Conservation (phyloP, 2,797 vertebrate genomes). For the Smutsia gigantea region DNA sequence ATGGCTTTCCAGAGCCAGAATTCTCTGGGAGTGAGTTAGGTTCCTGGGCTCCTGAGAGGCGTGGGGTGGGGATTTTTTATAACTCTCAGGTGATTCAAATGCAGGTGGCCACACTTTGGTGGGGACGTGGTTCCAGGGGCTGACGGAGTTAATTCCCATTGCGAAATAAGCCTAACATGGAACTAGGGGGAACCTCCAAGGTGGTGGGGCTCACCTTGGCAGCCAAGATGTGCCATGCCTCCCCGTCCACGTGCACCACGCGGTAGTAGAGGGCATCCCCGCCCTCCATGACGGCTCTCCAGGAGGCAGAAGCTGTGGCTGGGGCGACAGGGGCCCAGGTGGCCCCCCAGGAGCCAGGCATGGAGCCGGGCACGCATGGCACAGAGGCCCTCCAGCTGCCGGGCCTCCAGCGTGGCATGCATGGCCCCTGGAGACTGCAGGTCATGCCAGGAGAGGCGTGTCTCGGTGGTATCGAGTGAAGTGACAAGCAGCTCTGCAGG, state of each 20-base stretch:
- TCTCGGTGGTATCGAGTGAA: constrained; percentile 78
- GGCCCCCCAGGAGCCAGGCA: constrained; percentile 62
- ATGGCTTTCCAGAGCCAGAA: not conserved
- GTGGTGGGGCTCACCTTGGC: constrained; percentile 86
- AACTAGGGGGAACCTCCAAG: not conserved
- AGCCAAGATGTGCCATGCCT: constrained; percentile 82
- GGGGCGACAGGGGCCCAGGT: constrained; percentile 37
- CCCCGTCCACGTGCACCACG: constrained; percentile 78
- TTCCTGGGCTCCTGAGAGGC: not conserved
- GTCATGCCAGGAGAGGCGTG: constrained; percentile 78
- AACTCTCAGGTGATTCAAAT: not conserved
- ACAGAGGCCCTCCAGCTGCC: constrained; percentile 84
- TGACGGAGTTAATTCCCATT: not conserved
- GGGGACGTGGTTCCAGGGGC: not conserved
- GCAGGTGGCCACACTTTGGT: not conserved
- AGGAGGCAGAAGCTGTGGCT: constrained; percentile 69
- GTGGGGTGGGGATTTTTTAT: not conserved
- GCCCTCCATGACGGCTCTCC: constrained; percentile 75
- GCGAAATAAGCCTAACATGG: not conserved
- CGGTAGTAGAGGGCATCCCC: constrained; percentile 85
- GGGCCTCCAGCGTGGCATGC: constrained; percentile 71
- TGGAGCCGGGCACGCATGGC: constrained; percentile 47
- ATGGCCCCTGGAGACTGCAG: constrained; percentile 70
- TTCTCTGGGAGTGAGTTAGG: not conserved
- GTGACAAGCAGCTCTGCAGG: constrained; percentile 76